A percentile compares a stretch with the other conserved stretches of the same genome.
phyloP scores from a whole-genome alignment of 1,140 invertebrate species.

The Brachionus paranguensis region DNA sequence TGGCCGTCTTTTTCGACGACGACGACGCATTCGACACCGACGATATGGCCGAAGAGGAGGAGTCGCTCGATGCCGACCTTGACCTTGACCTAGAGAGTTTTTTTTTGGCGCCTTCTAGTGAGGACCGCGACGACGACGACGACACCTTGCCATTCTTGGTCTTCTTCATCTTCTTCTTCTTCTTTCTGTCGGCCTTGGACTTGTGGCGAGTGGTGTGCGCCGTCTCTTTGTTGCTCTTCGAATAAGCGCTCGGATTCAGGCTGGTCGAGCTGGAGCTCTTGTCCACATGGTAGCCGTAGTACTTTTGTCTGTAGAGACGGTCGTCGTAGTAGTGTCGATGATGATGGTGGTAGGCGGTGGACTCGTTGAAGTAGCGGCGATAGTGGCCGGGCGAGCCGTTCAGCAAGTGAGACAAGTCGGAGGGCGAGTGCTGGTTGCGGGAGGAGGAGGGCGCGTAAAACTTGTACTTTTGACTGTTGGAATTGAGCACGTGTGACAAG shows the following conservation, averaged over 20 bases:
- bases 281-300: background rate
- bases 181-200: background rate
- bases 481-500: background rate
- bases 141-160: background rate
- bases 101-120: background rate
- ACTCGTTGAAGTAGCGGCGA: background rate
- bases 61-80: background rate
- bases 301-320: background rate
- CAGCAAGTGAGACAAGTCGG: background rate
- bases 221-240: background rate
- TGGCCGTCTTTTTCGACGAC: background rate
- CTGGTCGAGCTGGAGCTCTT: slow-evolving; percentile 14
- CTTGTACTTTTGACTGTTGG: background rate
- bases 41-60: background rate
- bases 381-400: background rate
- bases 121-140: background rate
- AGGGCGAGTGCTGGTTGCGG: background rate
- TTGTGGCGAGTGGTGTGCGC: background rate
- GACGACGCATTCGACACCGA: background rate
- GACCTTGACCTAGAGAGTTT: background rate
- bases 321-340: slow-evolving; percentile 18
- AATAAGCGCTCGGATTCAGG: background rate
- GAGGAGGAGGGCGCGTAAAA: background rate
- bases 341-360: background rate
- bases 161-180: background rate